These are phyloP conservation scores for Bungarus multicinctus DNA, from an alignment of 2,113 vertebrate species.

Conservation along the genomic window DNA sequence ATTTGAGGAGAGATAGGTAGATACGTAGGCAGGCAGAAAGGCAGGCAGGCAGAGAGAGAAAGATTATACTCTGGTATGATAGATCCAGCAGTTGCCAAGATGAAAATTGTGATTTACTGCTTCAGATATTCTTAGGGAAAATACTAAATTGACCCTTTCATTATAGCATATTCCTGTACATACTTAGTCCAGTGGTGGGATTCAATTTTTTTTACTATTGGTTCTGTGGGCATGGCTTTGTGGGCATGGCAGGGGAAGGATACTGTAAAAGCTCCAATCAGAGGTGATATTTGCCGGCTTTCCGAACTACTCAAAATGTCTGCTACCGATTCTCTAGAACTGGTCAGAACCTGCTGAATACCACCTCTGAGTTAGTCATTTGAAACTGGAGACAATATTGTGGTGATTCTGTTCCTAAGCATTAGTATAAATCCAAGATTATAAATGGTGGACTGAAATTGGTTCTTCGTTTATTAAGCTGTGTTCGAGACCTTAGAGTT, in stretches of 20 bases:
- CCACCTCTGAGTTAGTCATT: not conserved
- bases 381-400: not conserved
- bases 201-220: too few relatives aligned
- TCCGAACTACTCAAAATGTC: too few relatives aligned
- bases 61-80: not conserved
- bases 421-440: not conserved
- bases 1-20: not conserved
- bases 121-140: not conserved
- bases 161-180: not conserved
- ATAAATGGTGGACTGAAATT: not conserved
- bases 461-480: not conserved
- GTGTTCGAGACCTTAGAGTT: not conserved
- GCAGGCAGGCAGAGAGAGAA: not conserved
- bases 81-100: not conserved
- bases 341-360: too few relatives aligned
- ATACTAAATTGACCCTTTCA: not conserved
- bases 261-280: too few relatives aligned
- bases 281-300: too few relatives aligned
- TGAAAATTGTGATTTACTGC: not conserved
- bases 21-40: not conserved
- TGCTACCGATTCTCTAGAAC: too few relatives aligned
- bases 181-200: not conserved
- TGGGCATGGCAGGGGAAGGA: too few relatives aligned
- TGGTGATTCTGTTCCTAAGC: not conserved
- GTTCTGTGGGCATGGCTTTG: too few relatives aligned